phyloP scores from a whole-genome alignment of 2,797 vertebrate species.

The Gymnopithys bicolor region DNA sequence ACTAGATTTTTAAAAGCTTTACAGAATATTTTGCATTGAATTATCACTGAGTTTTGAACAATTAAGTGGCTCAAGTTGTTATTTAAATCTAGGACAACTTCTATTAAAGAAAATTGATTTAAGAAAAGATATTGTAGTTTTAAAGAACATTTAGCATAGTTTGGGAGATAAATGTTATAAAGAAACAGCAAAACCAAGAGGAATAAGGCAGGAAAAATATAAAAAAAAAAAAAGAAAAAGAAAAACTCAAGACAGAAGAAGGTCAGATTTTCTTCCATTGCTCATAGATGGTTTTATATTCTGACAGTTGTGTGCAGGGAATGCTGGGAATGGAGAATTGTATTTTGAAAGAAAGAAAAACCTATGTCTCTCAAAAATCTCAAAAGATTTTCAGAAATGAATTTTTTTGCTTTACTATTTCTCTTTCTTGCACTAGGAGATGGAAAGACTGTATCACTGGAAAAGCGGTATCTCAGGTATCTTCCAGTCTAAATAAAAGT shows the following conservation, averaged over 20 bases:
- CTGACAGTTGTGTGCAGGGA: background rate
- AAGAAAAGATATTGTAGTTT: background rate
- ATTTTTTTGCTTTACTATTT: background rate
- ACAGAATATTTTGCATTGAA: background rate
- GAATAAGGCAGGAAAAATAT: background rate
- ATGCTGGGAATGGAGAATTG: background rate
- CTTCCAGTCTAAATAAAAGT: background rate
- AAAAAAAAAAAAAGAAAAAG: background rate
- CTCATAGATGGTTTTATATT: background rate
- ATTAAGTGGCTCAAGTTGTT: background rate
- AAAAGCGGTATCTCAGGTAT: background rate
- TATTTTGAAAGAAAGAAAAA: background rate
- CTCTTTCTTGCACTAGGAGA: background rate
- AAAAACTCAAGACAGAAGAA: background rate
- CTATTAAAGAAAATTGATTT: background rate
- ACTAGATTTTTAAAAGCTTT: background rate
- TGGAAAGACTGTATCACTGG: background rate
- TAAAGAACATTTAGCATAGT: background rate
- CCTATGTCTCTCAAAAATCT: background rate
- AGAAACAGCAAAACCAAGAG: background rate
- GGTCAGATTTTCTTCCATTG: background rate
- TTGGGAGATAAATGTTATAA: background rate
- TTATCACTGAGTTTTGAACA: background rate
- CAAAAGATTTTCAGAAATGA: background rate
- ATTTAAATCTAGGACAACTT: background rate